Base-by-base conservation (phyloP, 2,888 invertebrate genomes). In the Dione juno region DNA sequence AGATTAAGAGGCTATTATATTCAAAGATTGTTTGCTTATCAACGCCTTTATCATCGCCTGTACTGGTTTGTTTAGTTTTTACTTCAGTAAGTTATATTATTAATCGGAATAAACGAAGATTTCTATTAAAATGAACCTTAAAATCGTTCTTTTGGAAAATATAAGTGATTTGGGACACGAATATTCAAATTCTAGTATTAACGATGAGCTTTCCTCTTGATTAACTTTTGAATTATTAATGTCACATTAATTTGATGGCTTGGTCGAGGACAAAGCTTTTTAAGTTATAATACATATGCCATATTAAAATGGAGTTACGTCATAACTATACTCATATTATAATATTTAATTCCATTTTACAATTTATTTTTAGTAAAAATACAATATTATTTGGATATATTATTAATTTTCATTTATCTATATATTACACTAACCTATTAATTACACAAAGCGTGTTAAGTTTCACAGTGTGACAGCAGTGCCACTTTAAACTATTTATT, bases 1-100 rank as follows among this genome's bases (percentile, higher is more conserved):
- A 84, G 87, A 90, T 89, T 89, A 90, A 87, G 81, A 79, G 82
- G 82, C 87, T 85, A 88, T 90, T 87, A 89, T 88, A 88, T 87
- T 86, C 86, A 84, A 83, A 86, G 87, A 87, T 83, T 88, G 87
- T 86, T 87, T 83, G 84, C 83, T 83, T 82, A 88, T 88, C 83
- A 85, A 77, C 76, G 80, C 81, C 78, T 79, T 82, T 71, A 59
- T 61, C 52, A 50, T 50, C 45, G 66, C 35, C 64, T 41, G 64
- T 65, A 50, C 66, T 40, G 58, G 57, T 70, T 63, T 57, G 53
- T 70, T 71, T 68, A 45, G 19, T 63, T 68, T 21, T 50, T 16
- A 13, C 21, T 52, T 52, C 14, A 37, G 28, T n/a, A 7, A 48
- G 37, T 43, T 43, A 21, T 9, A 19, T 43, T 59, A 21, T 28